phyloP scores from a whole-genome alignment of 2,888 invertebrate species.

The Tetramorium bicarinatum region DNA sequence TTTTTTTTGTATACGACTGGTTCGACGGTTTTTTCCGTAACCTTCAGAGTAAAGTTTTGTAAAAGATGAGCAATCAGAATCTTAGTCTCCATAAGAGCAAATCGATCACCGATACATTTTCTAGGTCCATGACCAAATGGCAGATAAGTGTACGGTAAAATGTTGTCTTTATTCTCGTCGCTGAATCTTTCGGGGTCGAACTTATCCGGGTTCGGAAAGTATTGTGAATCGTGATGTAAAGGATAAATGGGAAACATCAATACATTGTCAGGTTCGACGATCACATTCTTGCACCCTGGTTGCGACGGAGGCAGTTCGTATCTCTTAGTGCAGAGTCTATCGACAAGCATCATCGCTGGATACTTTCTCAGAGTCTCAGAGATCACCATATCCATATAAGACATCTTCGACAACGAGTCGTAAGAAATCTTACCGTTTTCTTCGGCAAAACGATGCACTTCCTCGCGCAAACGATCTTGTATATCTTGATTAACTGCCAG shows the following conservation, averaged over 20 bases:
- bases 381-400: slow-evolving; percentile 80
- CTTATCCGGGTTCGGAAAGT: slow-evolving; percentile 76
- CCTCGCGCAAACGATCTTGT: not conserved
- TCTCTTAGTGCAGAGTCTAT: slow-evolving; percentile 87
- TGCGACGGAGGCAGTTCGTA: slow-evolving; percentile 85
- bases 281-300: slow-evolving; percentile 43
- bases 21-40: too few species aligned
- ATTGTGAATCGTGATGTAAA: slow-evolving; percentile 76
- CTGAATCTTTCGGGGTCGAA: slow-evolving; percentile 79
- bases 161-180: slow-evolving; percentile 70
- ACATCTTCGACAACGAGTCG: slow-evolving; percentile 73
- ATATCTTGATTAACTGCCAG: too few species aligned
- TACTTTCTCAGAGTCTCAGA: slow-evolving; percentile 87
- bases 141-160: slow-evolving; percentile 65
- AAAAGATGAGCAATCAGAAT: not conserved
- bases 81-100: not conserved
- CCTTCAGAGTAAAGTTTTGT: too few species aligned
- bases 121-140: too few species aligned
- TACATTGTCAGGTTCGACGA: slow-evolving; percentile 59
- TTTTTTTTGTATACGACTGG: not conserved
- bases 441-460: not conserved
- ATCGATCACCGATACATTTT: not conserved
- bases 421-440: slow-evolving; percentile 69
- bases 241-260: slow-evolving; percentile 68
- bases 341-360: slow-evolving; percentile 86